phyloP scores from a whole-genome alignment of 2,888 invertebrate species.

The Plemyria rubiginata region DNA sequence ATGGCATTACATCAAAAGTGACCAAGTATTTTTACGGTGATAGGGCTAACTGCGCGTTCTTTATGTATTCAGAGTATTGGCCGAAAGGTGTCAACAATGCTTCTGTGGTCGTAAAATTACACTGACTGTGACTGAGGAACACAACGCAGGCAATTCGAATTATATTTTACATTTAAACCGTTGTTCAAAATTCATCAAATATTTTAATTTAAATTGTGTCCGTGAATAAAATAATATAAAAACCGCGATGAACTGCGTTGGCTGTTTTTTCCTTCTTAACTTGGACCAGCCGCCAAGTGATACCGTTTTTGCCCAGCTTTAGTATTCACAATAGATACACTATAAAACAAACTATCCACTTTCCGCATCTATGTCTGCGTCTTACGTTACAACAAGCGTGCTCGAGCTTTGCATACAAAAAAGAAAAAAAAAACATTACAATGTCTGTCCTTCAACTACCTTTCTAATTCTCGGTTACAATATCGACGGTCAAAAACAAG shows the following conservation, averaged over 20 bases:
- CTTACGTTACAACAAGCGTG: slow-evolving; percentile 47
- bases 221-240: too few species aligned
- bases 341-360: slow-evolving; percentile 57
- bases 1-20: too few species aligned
- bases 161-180: too few species aligned
- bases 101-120: too few species aligned
- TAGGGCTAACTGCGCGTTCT: too few species aligned
- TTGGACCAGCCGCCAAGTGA: slow-evolving; percentile 61
- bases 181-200: too few species aligned
- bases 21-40: too few species aligned
- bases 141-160: too few species aligned
- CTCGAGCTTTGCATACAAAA: slow-evolving; percentile 42
- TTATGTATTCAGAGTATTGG: too few species aligned
- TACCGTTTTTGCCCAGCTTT: slow-evolving; percentile 70
- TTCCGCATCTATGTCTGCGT: slow-evolving; percentile 57
- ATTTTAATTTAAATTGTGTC: too few species aligned
- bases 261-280: slow-evolving; percentile 18
- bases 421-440: slow-evolving; percentile 40
- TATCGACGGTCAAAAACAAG: slow-evolving; percentile 53
- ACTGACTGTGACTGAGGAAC: too few species aligned
- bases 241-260: background rate
- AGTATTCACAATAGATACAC: slow-evolving; percentile 65
- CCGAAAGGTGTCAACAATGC: too few species aligned
- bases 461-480: slow-evolving; percentile 55
- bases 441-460: slow-evolving; percentile 55